Conservation (phyloP, 2,113 vertebrate species). For the Ictalurus punctatus region DNA sequence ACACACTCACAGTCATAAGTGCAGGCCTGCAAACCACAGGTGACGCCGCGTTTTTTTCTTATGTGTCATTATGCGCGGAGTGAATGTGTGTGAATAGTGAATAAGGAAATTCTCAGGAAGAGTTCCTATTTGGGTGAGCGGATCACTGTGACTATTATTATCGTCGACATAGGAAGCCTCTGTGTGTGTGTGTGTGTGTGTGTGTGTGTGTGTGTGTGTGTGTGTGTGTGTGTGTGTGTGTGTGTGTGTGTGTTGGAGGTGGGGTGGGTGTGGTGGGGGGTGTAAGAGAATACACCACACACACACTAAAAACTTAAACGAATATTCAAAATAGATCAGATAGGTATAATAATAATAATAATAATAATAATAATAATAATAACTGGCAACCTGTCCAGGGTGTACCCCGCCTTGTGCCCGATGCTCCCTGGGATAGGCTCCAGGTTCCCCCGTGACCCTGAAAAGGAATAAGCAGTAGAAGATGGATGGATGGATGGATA, state of each 20-base stretch:
- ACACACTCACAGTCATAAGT: constrained; percentile 40
- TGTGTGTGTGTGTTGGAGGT: too few species aligned
- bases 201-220: background rate
- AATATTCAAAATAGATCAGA: background rate
- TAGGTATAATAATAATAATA: background rate
- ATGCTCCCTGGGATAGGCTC: too few species aligned
- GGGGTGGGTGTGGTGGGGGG: too few species aligned
- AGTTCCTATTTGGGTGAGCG: background rate
- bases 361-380: background rate
- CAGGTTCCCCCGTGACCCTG: too few species aligned
- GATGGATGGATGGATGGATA: background rate
- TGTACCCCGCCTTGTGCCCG: too few species aligned
- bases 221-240: background rate
- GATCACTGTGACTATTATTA: constrained; percentile 5
- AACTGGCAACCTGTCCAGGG: too few species aligned
- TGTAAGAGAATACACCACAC: too few species aligned
- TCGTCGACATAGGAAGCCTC: background rate
- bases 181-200: background rate
- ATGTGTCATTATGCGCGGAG: constrained; percentile 44
- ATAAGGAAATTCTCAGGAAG: constrained; percentile 43
- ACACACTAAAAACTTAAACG: background rate
- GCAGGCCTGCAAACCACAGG: constrained; percentile 50
- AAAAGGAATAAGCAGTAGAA: too few species aligned
- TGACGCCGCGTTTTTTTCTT: constrained; percentile 57
- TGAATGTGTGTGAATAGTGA: constrained; percentile 12